These are phyloP conservation scores for Apotomis betuletana DNA, from an alignment of 2,888 invertebrate species.

Conservation along the genomic window DNA sequence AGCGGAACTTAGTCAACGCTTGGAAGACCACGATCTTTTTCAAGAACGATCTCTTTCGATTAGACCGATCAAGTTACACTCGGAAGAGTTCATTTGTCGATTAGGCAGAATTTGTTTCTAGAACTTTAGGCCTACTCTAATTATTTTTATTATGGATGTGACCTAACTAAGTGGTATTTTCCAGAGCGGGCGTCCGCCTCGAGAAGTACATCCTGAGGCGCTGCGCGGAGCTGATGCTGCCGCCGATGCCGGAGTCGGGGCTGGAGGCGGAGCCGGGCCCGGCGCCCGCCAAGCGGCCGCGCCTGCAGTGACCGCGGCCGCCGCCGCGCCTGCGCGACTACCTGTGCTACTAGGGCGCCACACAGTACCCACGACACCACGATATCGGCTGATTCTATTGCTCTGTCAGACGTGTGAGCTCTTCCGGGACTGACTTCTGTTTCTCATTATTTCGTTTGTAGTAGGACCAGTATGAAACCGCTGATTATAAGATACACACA, in stretches of 20 bases:
- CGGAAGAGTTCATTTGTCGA: no score
- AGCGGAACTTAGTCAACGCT: no score
- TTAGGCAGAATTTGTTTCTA: no score
- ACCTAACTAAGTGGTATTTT: slow-evolving; percentile 49
- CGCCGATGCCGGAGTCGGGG: slow-evolving; percentile 72
- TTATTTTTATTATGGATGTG: no score
- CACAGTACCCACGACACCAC: not conserved
- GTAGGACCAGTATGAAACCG: no score
- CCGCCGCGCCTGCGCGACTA: slow-evolving; percentile 58
- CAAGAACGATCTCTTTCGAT: no score
- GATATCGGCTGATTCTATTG: not conserved
- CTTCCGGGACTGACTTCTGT: not conserved
- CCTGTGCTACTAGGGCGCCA: slow-evolving; percentile 56
- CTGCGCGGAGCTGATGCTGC: slow-evolving; percentile 86
- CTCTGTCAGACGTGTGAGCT: not conserved
- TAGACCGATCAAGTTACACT: no score
- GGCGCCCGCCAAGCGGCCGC: slow-evolving; percentile 59
- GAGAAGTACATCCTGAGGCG: slow-evolving; percentile 88
- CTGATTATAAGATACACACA: no score
- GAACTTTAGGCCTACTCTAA: no score
- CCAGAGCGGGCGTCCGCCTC: slow-evolving; percentile 89
- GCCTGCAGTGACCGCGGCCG: slow-evolving; percentile 63
- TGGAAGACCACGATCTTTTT: no score
- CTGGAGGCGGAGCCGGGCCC: slow-evolving; percentile 52
- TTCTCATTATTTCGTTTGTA: no score